A percentile compares a stretch with the other conserved stretches of the same genome.
Evolutionary conservation across 2,797 vertebrate genomes (phyloP).

Genomic region (Sparus aurata): DNA sequence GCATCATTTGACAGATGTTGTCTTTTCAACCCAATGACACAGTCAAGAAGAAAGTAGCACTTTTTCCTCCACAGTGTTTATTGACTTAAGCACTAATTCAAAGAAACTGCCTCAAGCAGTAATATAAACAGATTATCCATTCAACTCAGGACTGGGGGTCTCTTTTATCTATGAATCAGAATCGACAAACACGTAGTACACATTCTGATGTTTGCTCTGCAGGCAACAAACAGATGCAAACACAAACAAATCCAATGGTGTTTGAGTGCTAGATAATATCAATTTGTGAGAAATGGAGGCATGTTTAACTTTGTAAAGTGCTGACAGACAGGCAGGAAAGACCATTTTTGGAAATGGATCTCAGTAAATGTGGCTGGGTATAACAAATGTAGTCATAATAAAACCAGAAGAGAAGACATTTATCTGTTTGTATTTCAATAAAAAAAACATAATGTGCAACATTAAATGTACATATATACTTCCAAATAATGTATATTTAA

Average conservation of each 20-base stretch:
- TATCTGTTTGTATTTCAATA: background rate
- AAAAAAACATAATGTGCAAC: background rate
- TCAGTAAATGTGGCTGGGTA: background rate
- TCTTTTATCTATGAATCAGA: constrained; percentile 74
- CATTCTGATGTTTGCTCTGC: constrained; percentile 71
- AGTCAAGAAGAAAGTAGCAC: constrained; percentile 50
- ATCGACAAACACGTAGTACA: constrained; percentile 64
- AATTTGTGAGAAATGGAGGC: constrained; percentile 40
- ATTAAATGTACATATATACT: background rate
- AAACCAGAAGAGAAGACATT: background rate
- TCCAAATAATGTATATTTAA: background rate
- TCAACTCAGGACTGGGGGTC: constrained; percentile 68
- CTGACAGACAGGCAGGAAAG: constrained; percentile 20
- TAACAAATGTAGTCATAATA: background rate
- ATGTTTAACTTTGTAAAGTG: constrained; percentile 54
- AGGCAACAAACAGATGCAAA: constrained; percentile 69
- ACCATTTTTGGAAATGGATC: background rate
- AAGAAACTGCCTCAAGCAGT: constrained; percentile 72
- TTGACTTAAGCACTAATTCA: constrained; percentile 74
- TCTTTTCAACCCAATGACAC: constrained; percentile 61
- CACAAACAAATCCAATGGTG: constrained; percentile 62
- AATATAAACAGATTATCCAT: constrained; percentile 79
- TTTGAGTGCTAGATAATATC: constrained; percentile 60
- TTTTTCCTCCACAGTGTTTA: constrained; percentile 61
- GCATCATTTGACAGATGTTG: constrained; percentile 62